Evolutionary conservation across 2,113 vertebrate species (phyloP).

Genomic region (Geococcyx californianus): DNA sequence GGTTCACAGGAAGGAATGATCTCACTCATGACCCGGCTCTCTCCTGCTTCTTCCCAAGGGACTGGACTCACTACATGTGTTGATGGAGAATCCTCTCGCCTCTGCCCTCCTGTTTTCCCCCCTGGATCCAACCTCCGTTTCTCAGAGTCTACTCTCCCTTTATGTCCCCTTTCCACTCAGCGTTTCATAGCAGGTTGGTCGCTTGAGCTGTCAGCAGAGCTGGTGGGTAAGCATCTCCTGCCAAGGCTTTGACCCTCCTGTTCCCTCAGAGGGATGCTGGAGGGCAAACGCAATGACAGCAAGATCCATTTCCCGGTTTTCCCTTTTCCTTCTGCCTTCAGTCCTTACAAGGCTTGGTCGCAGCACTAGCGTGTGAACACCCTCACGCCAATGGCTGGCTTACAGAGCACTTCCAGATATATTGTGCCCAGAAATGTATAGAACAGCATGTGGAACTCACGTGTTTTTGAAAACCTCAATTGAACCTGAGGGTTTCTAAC

Average conservation of each 20-base stretch:
- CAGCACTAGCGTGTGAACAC: neutral
- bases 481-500: neutral
- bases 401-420: neutral
- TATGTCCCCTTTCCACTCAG: neutral
- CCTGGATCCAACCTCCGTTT: neutral
- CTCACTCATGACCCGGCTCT: neutral
- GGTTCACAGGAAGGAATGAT: neutral
- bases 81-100: neutral
- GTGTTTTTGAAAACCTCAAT: neutral
- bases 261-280: neutral
- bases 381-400: neutral
- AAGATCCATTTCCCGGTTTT: neutral
- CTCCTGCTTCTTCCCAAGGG: neutral
- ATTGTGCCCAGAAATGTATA: neutral
- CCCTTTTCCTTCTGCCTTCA: neutral
- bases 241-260: too few species aligned
- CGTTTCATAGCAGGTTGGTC: neutral
- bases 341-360: neutral
- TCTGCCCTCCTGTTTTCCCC: neutral
- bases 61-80: too few species aligned
- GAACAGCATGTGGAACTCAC: neutral
- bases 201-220: neutral
- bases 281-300: rapidly evolving
- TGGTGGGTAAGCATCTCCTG: neutral
- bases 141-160: neutral